These are phyloP conservation scores for Nomada flava DNA, from an alignment of 2,888 invertebrate species.

Conservation along the genomic window DNA sequence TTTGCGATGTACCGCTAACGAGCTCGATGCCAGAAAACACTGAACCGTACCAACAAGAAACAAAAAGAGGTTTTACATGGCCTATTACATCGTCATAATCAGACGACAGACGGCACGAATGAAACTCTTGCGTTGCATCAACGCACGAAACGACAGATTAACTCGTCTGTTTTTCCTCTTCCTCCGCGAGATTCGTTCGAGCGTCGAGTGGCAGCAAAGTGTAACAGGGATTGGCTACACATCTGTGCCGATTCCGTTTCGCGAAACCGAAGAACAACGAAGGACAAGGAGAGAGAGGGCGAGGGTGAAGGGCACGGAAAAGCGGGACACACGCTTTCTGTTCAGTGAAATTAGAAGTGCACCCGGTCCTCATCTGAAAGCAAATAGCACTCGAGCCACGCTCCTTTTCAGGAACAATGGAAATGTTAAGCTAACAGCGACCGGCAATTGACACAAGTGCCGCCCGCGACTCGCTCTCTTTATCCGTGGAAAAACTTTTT, in stretches of 20 bases:
- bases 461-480: conserved; percentile 72
- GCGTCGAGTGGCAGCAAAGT: neutral
- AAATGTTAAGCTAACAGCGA: conserved; percentile 75
- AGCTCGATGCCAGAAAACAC: neutral
- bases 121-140: conserved; percentile 34
- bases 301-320: conserved; percentile 18
- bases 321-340: conserved; percentile 56
- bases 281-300: neutral
- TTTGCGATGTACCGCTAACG: conserved; percentile 22
- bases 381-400: conserved; percentile 75
- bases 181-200: neutral
- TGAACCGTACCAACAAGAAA: conserved; percentile 12
- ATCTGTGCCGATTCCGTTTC: conserved; percentile 27
- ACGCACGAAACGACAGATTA: conserved; percentile 2
- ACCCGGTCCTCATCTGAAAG: conserved; percentile 73
- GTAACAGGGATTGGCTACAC: conserved; percentile 35
- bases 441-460: conserved; percentile 79
- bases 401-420: conserved; percentile 73
- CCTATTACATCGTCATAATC: conserved; percentile 28
- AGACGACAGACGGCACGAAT: conserved; percentile 33
- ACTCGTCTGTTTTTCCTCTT: neutral
- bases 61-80: neutral
- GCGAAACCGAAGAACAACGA: neutral
- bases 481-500: conserved; percentile 69
- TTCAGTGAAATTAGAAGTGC: conserved; percentile 71